Conservation (phyloP, 2,113 vertebrate genomes). For the Serinus canaria region DNA sequence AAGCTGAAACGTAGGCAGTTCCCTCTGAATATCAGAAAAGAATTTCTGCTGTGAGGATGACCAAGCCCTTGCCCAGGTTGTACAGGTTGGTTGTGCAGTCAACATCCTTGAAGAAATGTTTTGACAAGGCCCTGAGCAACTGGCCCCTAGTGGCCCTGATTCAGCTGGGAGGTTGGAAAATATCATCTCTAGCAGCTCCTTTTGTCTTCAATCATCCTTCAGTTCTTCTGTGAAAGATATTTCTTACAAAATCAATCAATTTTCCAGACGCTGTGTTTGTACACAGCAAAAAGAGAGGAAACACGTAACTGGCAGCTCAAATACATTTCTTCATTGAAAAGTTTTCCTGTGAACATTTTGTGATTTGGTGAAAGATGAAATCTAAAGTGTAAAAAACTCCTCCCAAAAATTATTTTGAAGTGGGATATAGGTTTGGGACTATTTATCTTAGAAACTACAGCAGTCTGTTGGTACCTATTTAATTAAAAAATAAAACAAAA, state of each 20-base stretch:
- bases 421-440: background rate
- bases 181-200: background rate
- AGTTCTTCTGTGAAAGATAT: background rate
- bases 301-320: background rate
- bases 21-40: background rate
- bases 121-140: background rate
- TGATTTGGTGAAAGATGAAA: background rate
- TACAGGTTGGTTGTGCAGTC: no score
- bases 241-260: background rate
- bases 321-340: background rate
- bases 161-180: background rate
- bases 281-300: background rate
- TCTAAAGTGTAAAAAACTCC: background rate
- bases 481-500: background rate
- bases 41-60: background rate
- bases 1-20: background rate
- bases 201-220: background rate
- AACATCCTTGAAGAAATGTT: background rate
- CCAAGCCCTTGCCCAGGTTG: background rate
- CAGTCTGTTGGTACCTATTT: background rate
- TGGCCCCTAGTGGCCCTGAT: background rate
- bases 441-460: background rate
- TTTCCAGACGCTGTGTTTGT: background rate
- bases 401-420: background rate
- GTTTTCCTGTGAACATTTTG: background rate